phyloP scores from a whole-genome alignment of 2,888 invertebrate genomes.

The Ctena decussata region DNA sequence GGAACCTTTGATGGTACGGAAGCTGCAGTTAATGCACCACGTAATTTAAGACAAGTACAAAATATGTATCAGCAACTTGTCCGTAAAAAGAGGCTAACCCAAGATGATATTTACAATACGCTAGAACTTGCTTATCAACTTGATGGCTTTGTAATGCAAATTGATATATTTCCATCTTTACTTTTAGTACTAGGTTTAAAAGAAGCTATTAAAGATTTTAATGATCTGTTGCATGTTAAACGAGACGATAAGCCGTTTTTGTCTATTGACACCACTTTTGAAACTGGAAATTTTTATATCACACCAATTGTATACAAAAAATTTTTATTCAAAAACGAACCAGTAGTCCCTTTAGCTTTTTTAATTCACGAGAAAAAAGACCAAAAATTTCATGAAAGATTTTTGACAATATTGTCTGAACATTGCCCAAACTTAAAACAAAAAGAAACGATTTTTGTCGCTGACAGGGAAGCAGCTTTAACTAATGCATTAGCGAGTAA shows the following conservation, averaged over 20 bases:
- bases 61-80: background rate
- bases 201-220: constrained; percentile 15
- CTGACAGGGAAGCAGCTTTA: background rate
- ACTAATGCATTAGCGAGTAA: background rate
- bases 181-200: constrained; percentile 1
- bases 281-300: constrained; percentile 17
- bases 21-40: background rate
- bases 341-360: constrained; percentile 24
- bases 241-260: background rate
- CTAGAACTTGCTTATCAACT: constrained; percentile 17
- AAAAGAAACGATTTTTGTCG: constrained; percentile 16
- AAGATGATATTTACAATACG: constrained; percentile 21
- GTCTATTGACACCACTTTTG: constrained; percentile 11
- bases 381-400: constrained; percentile 29
- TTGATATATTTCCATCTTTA: constrained; percentile 22
- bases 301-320: constrained; percentile 33
- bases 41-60: constrained; percentile 15
- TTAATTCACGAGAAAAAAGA: constrained; percentile 29
- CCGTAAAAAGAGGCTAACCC: constrained; percentile 1
- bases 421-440: constrained; percentile 17
- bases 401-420: background rate
- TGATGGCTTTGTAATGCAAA: constrained; percentile 21
- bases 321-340: constrained; percentile 24
- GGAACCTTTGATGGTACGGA: background rate
- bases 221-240: constrained; percentile 7